Evolutionary conservation across 2,888 invertebrate species (phyloP).

Genomic region (Coelopa pilipes): DNA sequence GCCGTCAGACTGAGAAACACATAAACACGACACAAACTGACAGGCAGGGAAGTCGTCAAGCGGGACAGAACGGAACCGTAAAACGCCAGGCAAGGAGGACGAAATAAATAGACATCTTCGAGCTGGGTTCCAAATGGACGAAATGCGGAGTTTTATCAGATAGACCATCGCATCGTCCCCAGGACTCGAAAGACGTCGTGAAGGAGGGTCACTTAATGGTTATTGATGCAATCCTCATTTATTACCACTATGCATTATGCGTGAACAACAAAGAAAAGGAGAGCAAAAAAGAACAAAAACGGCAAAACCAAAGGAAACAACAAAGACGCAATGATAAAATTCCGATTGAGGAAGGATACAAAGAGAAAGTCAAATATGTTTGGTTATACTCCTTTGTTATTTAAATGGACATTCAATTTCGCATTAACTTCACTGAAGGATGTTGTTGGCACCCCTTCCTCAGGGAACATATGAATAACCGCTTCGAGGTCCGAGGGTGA

Average conservation of each 20-base stretch:
- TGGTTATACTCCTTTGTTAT: slow-evolving; percentile 8
- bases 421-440: neutral
- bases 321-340: neutral
- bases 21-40: neutral
- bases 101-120: neutral
- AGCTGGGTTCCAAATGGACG: neutral
- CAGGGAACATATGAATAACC: no score
- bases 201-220: slow-evolving; percentile 17
- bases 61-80: neutral
- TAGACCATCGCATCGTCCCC: neutral
- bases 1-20: no score
- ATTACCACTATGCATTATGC: slow-evolving; percentile 19
- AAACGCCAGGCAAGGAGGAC: neutral
- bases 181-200: neutral
- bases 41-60: neutral
- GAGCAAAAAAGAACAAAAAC: no score
- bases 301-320: no score
- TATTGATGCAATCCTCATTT: slow-evolving; percentile 22
- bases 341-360: slow-evolving; percentile 12
- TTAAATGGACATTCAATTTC: slow-evolving; percentile 16
- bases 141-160: neutral
- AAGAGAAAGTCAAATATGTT: slow-evolving; percentile 16
- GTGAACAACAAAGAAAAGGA: neutral
- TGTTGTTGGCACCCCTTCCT: neutral
- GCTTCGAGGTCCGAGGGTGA: no score